Conservation (phyloP, 2,113 vertebrate species). For the Anarrhichthys ocellatus region DNA sequence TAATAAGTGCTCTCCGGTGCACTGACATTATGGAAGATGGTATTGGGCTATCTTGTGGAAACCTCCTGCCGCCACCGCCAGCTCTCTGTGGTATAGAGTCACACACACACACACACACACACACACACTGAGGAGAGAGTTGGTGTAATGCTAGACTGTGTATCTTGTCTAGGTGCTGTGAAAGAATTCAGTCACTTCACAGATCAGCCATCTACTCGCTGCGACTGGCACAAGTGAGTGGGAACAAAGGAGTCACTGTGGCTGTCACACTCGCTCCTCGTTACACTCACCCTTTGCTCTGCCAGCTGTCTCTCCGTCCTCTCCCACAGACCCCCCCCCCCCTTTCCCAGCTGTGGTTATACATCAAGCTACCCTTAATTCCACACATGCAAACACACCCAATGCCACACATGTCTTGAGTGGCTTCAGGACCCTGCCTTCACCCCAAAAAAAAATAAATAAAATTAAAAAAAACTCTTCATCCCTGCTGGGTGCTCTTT, state of each 20-base stretch:
- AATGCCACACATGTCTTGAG: constrained; percentile 34
- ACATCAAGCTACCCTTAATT: constrained; percentile 69
- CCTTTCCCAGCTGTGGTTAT: constrained; percentile 66
- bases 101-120: neutral
- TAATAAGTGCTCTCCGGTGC: constrained; percentile 65
- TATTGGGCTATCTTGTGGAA: constrained; percentile 48
- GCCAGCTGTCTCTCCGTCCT: constrained; percentile 80
- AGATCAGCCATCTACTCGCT: constrained; percentile 68
- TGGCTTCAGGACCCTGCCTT: constrained; percentile 37
- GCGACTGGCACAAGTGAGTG: constrained; percentile 78
- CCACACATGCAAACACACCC: constrained; percentile 34
- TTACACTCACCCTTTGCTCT: constrained; percentile 68
- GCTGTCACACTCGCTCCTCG: constrained; percentile 69
- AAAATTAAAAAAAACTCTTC: constrained; percentile 3
- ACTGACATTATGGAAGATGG: constrained; percentile 54
- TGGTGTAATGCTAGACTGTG: constrained; percentile 35
- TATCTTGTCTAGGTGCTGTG: constrained; percentile 56
- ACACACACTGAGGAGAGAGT: neutral
- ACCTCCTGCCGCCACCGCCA: constrained; percentile 34
- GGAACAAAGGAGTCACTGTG: constrained; percentile 85
- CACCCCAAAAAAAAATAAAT: constrained; percentile 6
- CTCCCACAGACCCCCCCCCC: constrained; percentile 39
- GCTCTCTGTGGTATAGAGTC: constrained; percentile 1
- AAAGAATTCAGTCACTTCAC: constrained; percentile 75
- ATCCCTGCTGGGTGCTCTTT: constrained; percentile 58